Base-by-base conservation (phyloP, 1,140 invertebrate species). In the Palaemon carinicauda region DNA sequence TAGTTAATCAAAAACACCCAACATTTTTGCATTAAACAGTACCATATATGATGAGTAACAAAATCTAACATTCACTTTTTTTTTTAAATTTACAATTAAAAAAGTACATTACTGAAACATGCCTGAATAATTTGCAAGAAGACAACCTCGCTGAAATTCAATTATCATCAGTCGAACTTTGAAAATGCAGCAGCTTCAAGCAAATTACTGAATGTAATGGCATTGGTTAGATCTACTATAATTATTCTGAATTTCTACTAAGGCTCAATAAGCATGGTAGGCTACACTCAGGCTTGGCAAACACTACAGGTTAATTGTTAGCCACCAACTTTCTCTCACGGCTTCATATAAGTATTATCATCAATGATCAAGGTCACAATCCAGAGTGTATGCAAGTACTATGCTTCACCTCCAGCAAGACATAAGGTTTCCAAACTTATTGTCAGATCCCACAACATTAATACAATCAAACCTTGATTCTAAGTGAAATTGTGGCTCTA, bases 241-340 rank as follows among this genome's bases (percentile, higher is more conserved):
- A 53, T 74, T 80, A 54, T 54, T n/a, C n/a, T 54, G 27, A 71
- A 86, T 17, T 27, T 51, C 77, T 86, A 86, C 29, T 33, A 17
- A 86, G 77, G 75, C 82, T 80, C 17, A 53, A 53, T 21, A 29
- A 75, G 74, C 24, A 52, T 79, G 60, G 27, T 80, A 86, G 60
- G 41, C 84, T 86, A 86, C 78, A 86, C 54, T 80, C 84, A 86
- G 80, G 84, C 84, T 86, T 86, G 77, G 84, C 84, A 71, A 60
- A 31, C 51, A 78, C 77, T 86, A 86, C 65, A 86, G 84, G 84
- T 78, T 71, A 78, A 79, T 86, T 53, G 69, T 56, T 80, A 52
- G 71, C 41, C 71, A 54, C 27, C 56, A 73, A 29, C 71, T 73
- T 77, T 75, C 17, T 27, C 27, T 82, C 73, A 80, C 29, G 17